phyloP scores from a whole-genome alignment of 2,797 vertebrate species.

The Manis javanica region DNA sequence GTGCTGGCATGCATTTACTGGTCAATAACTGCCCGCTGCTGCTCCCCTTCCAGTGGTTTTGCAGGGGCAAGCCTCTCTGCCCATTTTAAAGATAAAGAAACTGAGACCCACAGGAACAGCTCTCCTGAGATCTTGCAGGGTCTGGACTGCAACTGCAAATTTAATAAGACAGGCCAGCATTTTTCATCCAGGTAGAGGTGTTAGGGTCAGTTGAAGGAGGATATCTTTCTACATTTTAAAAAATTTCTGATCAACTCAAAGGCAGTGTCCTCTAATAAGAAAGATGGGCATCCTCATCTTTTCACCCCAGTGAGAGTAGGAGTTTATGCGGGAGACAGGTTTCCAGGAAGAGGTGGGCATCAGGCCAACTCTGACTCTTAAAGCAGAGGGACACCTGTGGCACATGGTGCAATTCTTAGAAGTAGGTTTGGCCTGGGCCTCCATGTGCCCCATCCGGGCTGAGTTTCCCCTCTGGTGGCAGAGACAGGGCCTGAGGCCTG shows the following conservation, averaged over 20 bases:
- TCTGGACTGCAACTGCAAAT: neutral
- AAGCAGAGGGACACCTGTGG: neutral
- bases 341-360: neutral
- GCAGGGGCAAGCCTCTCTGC: neutral
- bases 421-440: neutral
- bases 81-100: neutral
- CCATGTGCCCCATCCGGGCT: neutral
- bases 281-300: neutral
- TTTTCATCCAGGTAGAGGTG: neutral
- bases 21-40: neutral
- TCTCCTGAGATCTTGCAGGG: neutral
- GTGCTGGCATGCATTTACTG: fast-evolving
- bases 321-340: neutral
- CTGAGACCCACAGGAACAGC: neutral
- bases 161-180: neutral
- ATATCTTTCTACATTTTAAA: neutral
- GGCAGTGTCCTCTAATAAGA: neutral
- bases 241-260: neutral
- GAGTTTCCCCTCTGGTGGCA: neutral
- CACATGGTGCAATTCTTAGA: neutral
- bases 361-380: neutral
- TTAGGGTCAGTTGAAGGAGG: neutral
- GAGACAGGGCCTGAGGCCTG: neutral
- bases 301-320: neutral
- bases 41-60: neutral